phyloP scores from a whole-genome alignment of 1,140 invertebrate genomes.

The Aculops lycopersici region DNA sequence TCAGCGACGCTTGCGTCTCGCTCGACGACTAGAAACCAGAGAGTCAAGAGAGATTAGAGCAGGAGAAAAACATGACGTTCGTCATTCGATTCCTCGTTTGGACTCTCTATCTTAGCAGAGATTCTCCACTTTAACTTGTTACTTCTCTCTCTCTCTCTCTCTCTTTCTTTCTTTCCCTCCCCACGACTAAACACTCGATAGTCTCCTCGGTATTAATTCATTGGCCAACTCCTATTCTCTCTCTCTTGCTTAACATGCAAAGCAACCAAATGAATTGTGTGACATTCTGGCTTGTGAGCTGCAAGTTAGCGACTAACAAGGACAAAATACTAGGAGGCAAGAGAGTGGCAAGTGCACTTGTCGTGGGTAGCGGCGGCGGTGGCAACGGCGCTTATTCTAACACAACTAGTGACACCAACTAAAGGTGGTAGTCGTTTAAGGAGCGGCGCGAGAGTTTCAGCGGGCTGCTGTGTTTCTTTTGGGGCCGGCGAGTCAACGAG shows the following conservation, averaged over 20 bases:
- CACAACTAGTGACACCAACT: too few species aligned
- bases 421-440: too few species aligned
- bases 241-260: not conserved
- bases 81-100: not conserved
- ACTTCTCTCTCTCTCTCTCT: not conserved
- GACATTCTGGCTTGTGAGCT: not conserved
- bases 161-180: not conserved
- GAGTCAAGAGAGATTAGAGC: too few species aligned
- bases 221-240: not conserved
- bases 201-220: not conserved
- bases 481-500: not conserved
- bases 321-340: not conserved
- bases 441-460: too few species aligned
- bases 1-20: too few species aligned
- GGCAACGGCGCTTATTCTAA: too few species aligned
- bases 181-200: not conserved
- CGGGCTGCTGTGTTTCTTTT: too few species aligned
- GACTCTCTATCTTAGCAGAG: not conserved
- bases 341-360: not conserved
- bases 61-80: too few species aligned
- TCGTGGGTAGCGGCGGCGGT: not conserved
- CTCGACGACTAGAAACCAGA: too few species aligned
- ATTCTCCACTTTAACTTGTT: not conserved
- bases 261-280: not conserved
- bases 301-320: not conserved